Base-by-base conservation (phyloP, 2,888 invertebrate genomes). In the Andrena trimmerana region DNA sequence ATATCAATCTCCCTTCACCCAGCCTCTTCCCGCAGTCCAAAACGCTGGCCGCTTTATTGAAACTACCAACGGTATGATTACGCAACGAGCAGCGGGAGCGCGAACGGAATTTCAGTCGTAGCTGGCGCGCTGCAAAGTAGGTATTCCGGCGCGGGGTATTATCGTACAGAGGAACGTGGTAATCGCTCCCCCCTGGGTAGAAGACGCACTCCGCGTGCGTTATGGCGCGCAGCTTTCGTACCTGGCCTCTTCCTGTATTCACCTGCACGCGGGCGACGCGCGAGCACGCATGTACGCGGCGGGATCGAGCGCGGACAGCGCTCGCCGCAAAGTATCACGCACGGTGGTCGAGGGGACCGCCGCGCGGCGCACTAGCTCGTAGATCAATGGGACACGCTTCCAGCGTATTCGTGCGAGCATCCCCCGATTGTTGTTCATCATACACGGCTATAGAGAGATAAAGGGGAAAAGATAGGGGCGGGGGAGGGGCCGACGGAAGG, bases 351-450 rank as follows among this genome's bases (percentile, higher is more conserved):
- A 20, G 80, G 65, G 70, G 59, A 74, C 78, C 42, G 75, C 75
- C 42, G 42, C 10, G 84, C 76, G 83, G 71, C 79, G 4, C 13
- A 13, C 83, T 65, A 74, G 77, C 80, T 82, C 90, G 88, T 88
- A 88, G 86, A 92, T 90, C 90, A 88, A 89, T 87, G 88, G 82
- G 84, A 92, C 87, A 85, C 87, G 88, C 86, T 90, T 77, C 80
- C 85, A 86, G 85, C 82, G 81, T 83, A 86, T 90, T 88, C 86
- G 84, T 75, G 85, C 85, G 81, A 89, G 81, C 80, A 79, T 81
- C 68, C 62, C 86, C 74, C 83, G 83, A 88, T 87, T 86, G 87
- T 87, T 86, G 86, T 83, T 90, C 85, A 80, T 90, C 88, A 84
- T 87, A 81, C 42, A 42, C 66, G 60, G 67, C 66, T 81, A 57